phyloP scores from a whole-genome alignment of 1,140 invertebrate species.

The Caerostris darwini region DNA sequence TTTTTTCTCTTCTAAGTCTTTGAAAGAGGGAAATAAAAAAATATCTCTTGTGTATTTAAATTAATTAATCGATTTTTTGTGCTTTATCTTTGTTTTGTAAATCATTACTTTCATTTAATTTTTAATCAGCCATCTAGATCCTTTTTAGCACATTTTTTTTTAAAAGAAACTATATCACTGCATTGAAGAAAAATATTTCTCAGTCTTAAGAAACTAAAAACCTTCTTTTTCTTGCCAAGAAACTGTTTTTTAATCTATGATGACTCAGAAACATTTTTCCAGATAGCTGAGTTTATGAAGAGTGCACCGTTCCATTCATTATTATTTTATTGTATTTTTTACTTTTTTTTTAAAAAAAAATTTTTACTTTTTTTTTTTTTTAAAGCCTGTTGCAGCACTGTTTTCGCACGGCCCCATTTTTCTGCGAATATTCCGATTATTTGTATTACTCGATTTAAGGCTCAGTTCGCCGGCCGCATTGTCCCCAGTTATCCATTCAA shows the following conservation, averaged over 20 bases:
- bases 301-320: not conserved
- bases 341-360: not conserved
- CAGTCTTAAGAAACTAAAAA: not conserved
- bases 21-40: too few relatives aligned
- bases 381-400: slow-evolving; percentile 6
- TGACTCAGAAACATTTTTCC: not conserved
- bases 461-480: not conserved
- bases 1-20: too few relatives aligned
- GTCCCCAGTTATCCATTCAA: not conserved
- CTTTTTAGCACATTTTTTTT: too few relatives aligned
- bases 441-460: slow-evolving; percentile 5
- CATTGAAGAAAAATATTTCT: too few relatives aligned
- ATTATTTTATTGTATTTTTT: not conserved
- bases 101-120: too few relatives aligned
- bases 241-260: not conserved
- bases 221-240: not conserved
- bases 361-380: not conserved
- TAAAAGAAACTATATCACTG: too few relatives aligned
- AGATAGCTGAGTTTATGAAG: not conserved
- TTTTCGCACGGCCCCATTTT: not conserved
- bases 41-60: too few relatives aligned
- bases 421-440: slow-evolving; percentile 8
- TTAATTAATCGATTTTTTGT: too few relatives aligned
- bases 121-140: too few relatives aligned
- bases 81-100: too few relatives aligned